phyloP scores from a whole-genome alignment of 53 echinoderm and acorn worm species.

The Hippasteria phrygiana region DNA sequence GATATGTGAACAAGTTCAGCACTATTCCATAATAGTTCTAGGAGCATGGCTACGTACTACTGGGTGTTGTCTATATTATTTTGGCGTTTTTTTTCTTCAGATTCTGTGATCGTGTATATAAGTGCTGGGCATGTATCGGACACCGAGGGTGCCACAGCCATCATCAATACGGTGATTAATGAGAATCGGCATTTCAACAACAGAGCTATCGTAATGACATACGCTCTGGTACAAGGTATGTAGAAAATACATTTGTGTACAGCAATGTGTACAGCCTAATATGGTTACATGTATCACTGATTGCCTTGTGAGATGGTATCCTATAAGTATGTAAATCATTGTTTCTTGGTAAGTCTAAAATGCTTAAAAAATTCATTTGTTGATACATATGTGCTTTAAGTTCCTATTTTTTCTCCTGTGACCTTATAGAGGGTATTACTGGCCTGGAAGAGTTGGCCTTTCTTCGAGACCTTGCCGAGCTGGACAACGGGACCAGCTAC shows the following conservation, averaged over 20 bases:
- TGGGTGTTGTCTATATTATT: too few relatives aligned
- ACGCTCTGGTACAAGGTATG: conserved; percentile 91
- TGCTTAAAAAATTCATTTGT: too few relatives aligned
- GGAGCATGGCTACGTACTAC: too few relatives aligned
- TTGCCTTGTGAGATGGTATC: too few relatives aligned
- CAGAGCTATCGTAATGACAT: conserved; percentile 94
- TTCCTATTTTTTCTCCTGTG: too few relatives aligned
- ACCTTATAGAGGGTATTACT: conserved; percentile 81
- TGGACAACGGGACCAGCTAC: conserved; percentile 85
- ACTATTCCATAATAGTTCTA: too few relatives aligned
- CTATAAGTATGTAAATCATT: too few relatives aligned
- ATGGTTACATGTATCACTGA: too few relatives aligned
- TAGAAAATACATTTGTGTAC: not conserved
- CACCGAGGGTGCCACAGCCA: conserved; percentile 75
- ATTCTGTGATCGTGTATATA: conserved; percentile 94
- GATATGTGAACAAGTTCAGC: too few relatives aligned
- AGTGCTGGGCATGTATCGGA: conserved; percentile 86
- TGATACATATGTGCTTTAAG: too few relatives aligned
- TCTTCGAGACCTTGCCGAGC: conserved; percentile 91
- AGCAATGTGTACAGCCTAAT: too few relatives aligned
- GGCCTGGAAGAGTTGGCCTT: conserved; percentile 93
- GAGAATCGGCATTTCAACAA: conserved; percentile 86
- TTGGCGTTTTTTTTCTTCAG: conserved; percentile 60
- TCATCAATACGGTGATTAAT: conserved; percentile 87
- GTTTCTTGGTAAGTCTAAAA: too few relatives aligned